Base-by-base conservation (phyloP, 2,888 invertebrate species). In the Erebia epiphron region DNA sequence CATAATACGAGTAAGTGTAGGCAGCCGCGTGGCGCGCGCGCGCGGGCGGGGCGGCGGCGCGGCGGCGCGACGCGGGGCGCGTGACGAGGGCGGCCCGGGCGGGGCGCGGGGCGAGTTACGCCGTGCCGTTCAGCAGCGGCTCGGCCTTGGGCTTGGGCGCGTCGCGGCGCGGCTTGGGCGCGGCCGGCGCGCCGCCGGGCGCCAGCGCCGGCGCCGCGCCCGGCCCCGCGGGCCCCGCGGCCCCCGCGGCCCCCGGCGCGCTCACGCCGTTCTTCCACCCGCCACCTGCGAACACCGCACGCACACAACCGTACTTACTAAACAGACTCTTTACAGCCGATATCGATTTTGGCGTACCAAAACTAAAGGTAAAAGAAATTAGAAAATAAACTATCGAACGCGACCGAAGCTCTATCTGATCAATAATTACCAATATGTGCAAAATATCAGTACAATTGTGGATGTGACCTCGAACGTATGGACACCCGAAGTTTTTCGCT, bases 121-220 rank as follows among this genome's bases (percentile, higher is more conserved):
- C 93, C 78, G 95, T 94, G 91, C 96, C 95, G 89, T 96, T 96
- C 78, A 95, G 94, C 88, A 95, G 92, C 84, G 95, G 91, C 89
- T 95, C 95, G 78, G 80, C 75, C 85, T 95, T 95, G 79, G 94
- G 90, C 89, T 95, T 94, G 83, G 89, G 88, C 82, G 92, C 93
- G 76, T 82, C 82, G 75, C 86, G 85, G 80, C 89, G 86, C 62
- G 84, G 84, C 85, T 87, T 86, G 84, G 69, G 74, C 73, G 71
- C 75, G 69, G 60, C 73, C 71, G 73, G 75, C 65, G 66, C 61
- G 66, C 77, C 73, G 68, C 69, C 73, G 54, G 75, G 75, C 71
- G 75, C 77, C 77, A 41, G 54, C 75, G 75, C 71, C 75, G 46
- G 26, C 76, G 83, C 82, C 84, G 65, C 65, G 73, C 26, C 69